Evolutionary conservation across 2,113 vertebrate genomes (phyloP), one percentile per base, ranked within the genome.

Genomic region (Sinocyclocheilus rhinocerous): DNA sequence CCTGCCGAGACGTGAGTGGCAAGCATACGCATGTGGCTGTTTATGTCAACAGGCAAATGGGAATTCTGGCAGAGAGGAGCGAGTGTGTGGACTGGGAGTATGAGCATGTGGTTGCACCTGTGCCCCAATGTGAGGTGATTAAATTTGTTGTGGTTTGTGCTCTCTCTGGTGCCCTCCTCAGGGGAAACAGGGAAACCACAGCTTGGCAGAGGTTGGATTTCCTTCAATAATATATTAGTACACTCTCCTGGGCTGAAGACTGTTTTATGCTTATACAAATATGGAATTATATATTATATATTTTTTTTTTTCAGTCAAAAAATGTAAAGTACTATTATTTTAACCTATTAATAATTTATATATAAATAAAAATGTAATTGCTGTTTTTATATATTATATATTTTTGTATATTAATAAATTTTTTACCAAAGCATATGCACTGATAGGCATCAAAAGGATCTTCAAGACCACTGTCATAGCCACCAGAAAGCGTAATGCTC

Each of bases 101-200:
- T 76, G 70, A 69, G 86, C 84, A 67, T 76, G 75, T 81, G 75
- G 61, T 85, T 87, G 67, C 83, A 48, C 86, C 81, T 90, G 65
- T 76, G 57, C 65, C 69, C 65, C 86, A 52, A 76, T 88, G 90
- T 90, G 83, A 48, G 52, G 57, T 42, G 79, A 75, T 61, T 80
- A 42, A 79, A 84, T 63, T 5, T 81, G 12, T 45, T 4, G 55
- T 59, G 59, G 83, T 76, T 11, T 86, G 76, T 73, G 67, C 89
- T 20, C 77, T 93, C 90, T 94, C 72, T 50, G 92, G 90, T 92
- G 90, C 93, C 93, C 93, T 92, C 93, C 76, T 90, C 88, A 86
- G 93, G 93, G 92, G 80, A 63, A 91, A 82, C 9, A 67, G 42
- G 85, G 81, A 87, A 86, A 85, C 36, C 24, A 50, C 55, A 73